Evolutionary conservation across 2,113 vertebrate genomes (phyloP).

Genomic region (Alaudala cheleensis): DNA sequence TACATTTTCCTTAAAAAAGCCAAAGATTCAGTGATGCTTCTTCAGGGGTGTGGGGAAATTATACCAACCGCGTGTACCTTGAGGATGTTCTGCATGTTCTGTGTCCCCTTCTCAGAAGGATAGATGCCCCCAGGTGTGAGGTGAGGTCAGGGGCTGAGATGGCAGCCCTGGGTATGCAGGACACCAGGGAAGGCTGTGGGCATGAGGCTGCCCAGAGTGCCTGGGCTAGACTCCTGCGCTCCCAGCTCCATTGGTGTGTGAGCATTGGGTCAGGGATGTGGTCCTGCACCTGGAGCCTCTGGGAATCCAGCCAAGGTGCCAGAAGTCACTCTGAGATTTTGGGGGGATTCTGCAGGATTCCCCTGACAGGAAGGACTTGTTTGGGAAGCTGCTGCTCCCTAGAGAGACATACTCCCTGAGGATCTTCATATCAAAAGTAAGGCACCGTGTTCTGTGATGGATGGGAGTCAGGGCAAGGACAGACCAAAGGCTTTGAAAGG

Average conservation of each 20-base stretch:
- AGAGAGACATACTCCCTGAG: background rate
- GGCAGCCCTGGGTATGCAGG: background rate
- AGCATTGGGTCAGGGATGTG: accelerated
- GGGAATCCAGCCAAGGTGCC: background rate
- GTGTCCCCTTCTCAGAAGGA: background rate
- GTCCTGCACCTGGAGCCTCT: background rate
- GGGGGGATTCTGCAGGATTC: background rate
- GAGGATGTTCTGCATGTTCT: background rate
- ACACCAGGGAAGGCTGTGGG: background rate
- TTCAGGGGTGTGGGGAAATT: accelerated
- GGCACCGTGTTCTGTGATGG: background rate
- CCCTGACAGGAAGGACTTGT: background rate
- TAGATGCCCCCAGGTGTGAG: background rate
- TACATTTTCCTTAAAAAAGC: conserved; percentile 25
- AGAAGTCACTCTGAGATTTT: background rate
- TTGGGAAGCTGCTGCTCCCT: background rate
- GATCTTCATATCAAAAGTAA: background rate
- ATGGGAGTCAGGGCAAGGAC: background rate
- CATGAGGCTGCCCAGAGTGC: background rate
- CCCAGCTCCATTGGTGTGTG: background rate
- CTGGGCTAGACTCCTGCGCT: background rate
- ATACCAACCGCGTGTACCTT: too few species aligned
- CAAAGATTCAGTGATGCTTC: background rate
- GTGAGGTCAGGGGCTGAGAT: background rate
- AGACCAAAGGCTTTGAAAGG: background rate